Percentiles rank a stretch among this genome's conserved stretches.
phyloP scores from a whole-genome alignment of 2,797 vertebrate genomes.

The Potorous gilbertii region DNA sequence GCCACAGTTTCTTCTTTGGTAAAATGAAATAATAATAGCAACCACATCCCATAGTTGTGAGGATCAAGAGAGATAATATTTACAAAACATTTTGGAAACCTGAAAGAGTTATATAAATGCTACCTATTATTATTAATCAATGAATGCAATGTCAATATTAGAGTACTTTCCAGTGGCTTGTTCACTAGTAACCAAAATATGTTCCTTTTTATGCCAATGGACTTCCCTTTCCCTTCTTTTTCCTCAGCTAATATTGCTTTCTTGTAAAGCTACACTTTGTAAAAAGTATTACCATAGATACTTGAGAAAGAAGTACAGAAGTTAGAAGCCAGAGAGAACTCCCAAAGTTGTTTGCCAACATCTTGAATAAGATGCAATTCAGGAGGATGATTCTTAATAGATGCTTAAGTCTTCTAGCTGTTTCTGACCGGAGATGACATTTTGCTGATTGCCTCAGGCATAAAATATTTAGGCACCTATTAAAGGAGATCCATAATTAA shows the following conservation, averaged over 20 bases:
- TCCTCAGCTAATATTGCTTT: background rate
- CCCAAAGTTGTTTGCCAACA: background rate
- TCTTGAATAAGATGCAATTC: background rate
- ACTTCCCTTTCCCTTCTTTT: background rate
- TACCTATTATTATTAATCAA: background rate
- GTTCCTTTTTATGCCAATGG: background rate
- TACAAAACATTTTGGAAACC: background rate
- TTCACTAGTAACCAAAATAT: background rate
- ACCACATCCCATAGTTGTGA: background rate
- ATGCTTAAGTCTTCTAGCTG: background rate
- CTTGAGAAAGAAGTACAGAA: background rate
- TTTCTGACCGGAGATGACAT: background rate
- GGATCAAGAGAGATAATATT: background rate
- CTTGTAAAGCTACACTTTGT: background rate
- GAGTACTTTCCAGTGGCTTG: background rate
- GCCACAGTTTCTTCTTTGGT: background rate
- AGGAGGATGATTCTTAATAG: background rate
- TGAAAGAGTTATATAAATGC: background rate
- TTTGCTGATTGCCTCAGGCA: background rate
- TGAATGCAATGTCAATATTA: background rate
- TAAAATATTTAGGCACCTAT: background rate
- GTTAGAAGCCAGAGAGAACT: background rate
- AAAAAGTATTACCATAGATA: background rate
- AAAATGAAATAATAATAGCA: background rate
- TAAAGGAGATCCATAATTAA: background rate